Evolutionary conservation across 2,888 invertebrate genomes (phyloP).

Genomic region (Cephus pygmeus): DNA sequence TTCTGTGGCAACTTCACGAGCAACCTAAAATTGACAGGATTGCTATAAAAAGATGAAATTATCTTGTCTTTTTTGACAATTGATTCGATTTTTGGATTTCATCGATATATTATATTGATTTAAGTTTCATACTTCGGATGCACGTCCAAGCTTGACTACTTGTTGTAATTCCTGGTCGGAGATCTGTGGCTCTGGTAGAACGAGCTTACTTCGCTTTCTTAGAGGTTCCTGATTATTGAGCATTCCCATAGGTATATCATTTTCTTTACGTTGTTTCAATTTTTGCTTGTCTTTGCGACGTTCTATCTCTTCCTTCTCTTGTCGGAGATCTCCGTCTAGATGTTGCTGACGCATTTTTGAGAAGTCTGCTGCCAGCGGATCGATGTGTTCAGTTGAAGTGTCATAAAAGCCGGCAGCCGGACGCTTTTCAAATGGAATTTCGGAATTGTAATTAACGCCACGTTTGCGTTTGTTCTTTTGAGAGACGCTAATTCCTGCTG

Average conservation of each 20-base stretch:
- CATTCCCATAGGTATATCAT: constrained; percentile 93
- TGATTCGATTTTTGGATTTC: not conserved
- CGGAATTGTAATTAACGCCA: constrained; percentile 96
- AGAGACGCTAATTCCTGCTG: constrained; percentile 87
- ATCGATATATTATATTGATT: not conserved
- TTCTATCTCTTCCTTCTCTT: constrained; percentile 93
- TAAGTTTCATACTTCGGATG: constrained; percentile 74
- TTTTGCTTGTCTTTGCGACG: constrained; percentile 96
- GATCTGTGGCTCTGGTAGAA: constrained; percentile 96
- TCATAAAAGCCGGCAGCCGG: constrained; percentile 96
- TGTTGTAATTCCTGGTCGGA: constrained; percentile 91
- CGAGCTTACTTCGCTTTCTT: constrained; percentile 93
- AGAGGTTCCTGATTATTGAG: constrained; percentile 89
- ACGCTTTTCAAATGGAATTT: constrained; percentile 97
- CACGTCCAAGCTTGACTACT: constrained; percentile 91
- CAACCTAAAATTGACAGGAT: constrained; percentile 66
- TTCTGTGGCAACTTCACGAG: constrained; percentile 87
- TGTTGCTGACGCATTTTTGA: constrained; percentile 90
- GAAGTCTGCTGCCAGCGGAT: constrained; percentile 91
- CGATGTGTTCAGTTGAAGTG: constrained; percentile 88
- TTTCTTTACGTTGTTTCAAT: constrained; percentile 94
- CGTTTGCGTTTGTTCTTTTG: constrained; percentile 85
- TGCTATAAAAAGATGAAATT: not conserved
- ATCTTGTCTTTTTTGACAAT: not conserved
- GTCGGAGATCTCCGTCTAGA: constrained; percentile 89